A percentile compares a stretch with the other conserved stretches of the same genome.
Evolutionary conservation across 2,797 vertebrate genomes (phyloP).

Genomic region (Oreortyx pictus): DNA sequence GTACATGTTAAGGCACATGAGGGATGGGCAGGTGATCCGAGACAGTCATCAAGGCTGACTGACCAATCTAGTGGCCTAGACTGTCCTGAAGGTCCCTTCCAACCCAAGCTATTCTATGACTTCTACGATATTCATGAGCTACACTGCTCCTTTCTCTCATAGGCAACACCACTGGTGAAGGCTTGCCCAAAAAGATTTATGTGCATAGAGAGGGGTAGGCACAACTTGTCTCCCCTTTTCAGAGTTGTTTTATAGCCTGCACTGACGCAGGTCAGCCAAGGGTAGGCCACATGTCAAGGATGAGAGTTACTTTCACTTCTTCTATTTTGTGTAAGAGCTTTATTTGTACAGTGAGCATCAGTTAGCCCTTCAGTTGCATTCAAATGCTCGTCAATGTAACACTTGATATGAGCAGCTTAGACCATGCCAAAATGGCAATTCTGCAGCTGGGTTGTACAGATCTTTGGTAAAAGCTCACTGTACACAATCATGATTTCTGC

Average conservation of each 20-base stretch:
- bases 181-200: background rate
- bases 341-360: background rate
- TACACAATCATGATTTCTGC: background rate
- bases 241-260: background rate
- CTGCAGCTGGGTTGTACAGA: background rate
- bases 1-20: no score
- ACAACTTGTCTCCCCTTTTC: background rate
- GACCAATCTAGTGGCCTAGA: background rate
- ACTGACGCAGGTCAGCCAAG: background rate
- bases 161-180: background rate
- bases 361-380: background rate
- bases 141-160: background rate
- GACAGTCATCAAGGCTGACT: no score
- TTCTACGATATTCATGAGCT: background rate
- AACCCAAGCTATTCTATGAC: background rate
- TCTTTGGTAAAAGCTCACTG: background rate
- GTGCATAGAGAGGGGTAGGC: background rate
- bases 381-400: background rate
- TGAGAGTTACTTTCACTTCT: background rate
- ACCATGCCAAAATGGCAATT: background rate
- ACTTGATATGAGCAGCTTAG: background rate
- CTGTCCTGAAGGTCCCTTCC: background rate
- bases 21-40: no score
- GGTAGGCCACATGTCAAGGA: background rate
- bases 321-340: background rate